These are phyloP conservation scores for Lerema accius DNA, from an alignment of 1,140 invertebrate species.

Conservation along the genomic window DNA sequence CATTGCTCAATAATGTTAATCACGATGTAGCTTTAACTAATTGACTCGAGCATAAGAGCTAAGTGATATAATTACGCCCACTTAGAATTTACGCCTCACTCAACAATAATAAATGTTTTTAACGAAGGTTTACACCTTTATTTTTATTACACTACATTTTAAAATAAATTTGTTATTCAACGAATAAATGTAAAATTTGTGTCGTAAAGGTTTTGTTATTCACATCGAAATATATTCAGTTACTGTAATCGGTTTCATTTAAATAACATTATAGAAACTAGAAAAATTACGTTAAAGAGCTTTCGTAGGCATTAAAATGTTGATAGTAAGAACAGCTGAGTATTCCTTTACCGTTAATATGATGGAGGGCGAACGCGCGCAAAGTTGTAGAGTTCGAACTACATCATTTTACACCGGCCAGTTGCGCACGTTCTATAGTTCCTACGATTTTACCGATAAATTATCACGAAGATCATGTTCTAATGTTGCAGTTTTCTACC, in stretches of 20 bases:
- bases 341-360: conserved; percentile 53
- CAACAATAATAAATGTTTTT: neutral
- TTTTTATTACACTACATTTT: neutral
- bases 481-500: conserved; percentile 52
- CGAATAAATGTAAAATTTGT: too few species aligned
- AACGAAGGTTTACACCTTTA: too few species aligned
- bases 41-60: conserved; percentile 1
- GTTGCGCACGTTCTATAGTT: conserved; percentile 58
- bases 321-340: conserved; percentile 31
- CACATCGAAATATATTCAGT: neutral
- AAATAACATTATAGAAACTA: too few species aligned
- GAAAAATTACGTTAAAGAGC: too few species aligned
- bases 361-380: conserved; percentile 48
- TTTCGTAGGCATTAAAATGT: conserved; percentile 32
- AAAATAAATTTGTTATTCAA: too few species aligned
- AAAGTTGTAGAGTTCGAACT: conserved; percentile 50
- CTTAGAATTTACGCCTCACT: conserved; percentile 3
- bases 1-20: conserved; percentile 12
- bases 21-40: conserved; percentile 14
- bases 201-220: too few species aligned
- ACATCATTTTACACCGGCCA: conserved; percentile 60
- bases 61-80: conserved; percentile 14
- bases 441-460: conserved; percentile 67
- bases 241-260: too few species aligned
- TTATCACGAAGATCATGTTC: conserved; percentile 77